phyloP scores from a whole-genome alignment of 2,888 invertebrate species.

The Petrolisthes cinctipes region DNA sequence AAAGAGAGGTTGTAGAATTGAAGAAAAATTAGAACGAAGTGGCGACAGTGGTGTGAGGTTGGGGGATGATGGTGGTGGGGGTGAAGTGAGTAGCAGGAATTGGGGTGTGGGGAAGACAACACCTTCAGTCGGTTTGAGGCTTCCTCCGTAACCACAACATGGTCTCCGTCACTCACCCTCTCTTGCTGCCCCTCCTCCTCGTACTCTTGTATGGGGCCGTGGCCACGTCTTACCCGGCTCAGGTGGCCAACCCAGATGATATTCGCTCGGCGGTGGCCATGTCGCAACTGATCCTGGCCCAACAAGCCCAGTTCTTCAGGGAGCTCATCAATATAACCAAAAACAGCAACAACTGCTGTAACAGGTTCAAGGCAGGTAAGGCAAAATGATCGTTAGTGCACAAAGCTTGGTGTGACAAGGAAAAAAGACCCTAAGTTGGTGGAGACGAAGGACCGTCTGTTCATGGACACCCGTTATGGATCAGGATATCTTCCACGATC shows the following conservation, averaged over 20 bases:
- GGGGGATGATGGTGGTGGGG: no score
- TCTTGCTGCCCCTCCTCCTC: background rate
- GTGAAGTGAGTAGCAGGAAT: no score
- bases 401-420: no score
- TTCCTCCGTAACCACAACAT: background rate
- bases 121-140: no score
- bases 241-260: background rate
- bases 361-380: constrained; percentile 23
- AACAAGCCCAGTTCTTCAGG: constrained; percentile 53
- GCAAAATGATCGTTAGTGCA: background rate
- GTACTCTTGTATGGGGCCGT: background rate
- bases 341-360: constrained; percentile 17
- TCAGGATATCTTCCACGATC: no score
- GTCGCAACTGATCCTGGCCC: constrained; percentile 50
- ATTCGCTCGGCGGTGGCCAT: constrained; percentile 45
- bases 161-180: background rate
- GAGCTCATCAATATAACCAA: constrained; percentile 51
- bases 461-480: no score
- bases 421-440: no score
- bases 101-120: no score
- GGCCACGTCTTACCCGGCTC: background rate
- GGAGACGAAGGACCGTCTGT: no score
- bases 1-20: no score
- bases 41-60: no score
- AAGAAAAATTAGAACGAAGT: no score